Conservation (phyloP, 2,797 vertebrate genomes). For the Microchirus variegatus region DNA sequence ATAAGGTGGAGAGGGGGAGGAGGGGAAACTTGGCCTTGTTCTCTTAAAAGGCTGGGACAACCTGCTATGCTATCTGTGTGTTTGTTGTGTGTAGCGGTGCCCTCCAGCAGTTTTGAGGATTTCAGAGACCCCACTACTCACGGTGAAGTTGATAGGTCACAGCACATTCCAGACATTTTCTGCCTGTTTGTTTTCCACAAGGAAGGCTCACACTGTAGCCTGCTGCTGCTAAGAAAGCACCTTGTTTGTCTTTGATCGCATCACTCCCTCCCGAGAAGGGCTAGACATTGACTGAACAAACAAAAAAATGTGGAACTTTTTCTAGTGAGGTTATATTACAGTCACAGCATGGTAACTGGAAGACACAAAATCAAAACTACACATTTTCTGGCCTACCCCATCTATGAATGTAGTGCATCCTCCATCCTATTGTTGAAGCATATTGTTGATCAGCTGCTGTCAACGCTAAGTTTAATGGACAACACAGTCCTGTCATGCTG, state of each 20-base stretch:
- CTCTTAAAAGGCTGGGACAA: constrained; percentile 45
- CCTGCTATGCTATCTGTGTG: constrained; percentile 31
- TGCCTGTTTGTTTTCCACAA: constrained; percentile 71
- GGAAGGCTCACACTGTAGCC: constrained; percentile 56
- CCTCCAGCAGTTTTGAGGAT: constrained; percentile 54
- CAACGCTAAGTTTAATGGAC: constrained; percentile 7
- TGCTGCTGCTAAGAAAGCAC: constrained; percentile 41
- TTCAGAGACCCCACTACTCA: constrained; percentile 62
- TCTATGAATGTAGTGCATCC: background rate
- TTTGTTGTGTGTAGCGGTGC: constrained; percentile 46
- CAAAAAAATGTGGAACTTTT: background rate
- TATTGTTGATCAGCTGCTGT: constrained; percentile 15
- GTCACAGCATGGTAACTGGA: constrained; percentile 1
- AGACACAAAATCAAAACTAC: background rate
- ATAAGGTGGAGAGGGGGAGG: constrained; percentile 12
- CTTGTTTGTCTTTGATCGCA: constrained; percentile 50
- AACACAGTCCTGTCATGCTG: constrained; percentile 9
- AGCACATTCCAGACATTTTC: constrained; percentile 77
- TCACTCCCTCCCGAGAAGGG: constrained; percentile 58
- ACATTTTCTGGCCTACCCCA: constrained; percentile 4
- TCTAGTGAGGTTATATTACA: too few species aligned
- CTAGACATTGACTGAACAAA: constrained; percentile 26
- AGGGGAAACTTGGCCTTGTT: constrained; percentile 42
- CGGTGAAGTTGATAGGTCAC: constrained; percentile 65
- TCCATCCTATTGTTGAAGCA: constrained; percentile 7